phyloP scores from a whole-genome alignment of 1,140 invertebrate genomes.

The Bombus sylvicola region DNA sequence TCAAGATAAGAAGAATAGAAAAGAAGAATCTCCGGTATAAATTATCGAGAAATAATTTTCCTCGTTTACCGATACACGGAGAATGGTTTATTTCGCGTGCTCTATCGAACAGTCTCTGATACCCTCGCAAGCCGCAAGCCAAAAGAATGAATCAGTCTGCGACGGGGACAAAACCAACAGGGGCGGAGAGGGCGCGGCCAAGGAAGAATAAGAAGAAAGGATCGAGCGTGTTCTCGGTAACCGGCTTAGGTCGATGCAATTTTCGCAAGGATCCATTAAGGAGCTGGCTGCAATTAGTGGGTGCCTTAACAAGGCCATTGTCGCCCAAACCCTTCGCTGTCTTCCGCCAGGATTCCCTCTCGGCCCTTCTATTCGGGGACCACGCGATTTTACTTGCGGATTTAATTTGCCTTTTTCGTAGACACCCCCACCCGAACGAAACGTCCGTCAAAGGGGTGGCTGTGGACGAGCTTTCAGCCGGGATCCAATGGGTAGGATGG shows the following conservation, averaged over 20 bases:
- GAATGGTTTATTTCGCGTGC: background rate
- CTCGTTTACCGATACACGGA: background rate
- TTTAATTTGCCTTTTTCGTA: slow-evolving; percentile 70
- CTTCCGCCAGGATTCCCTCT: background rate
- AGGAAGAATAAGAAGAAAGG: slow-evolving; percentile 17
- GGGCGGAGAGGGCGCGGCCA: too few relatives aligned
- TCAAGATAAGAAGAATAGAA: too few relatives aligned
- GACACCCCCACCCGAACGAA: slow-evolving; percentile 47
- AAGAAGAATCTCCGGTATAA: background rate
- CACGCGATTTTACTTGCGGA: slow-evolving; percentile 67
- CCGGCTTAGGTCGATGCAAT: slow-evolving; percentile 70
- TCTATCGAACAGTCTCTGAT: background rate
- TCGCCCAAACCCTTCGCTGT: slow-evolving; percentile 51
- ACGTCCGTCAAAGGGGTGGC: slow-evolving; percentile 64
- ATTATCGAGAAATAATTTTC: slow-evolving; percentile 4
- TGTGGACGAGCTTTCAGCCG: slow-evolving; percentile 42
- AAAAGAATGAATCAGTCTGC: background rate
- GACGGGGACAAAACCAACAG: slow-evolving; percentile 21
- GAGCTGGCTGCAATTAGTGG: slow-evolving; percentile 72
- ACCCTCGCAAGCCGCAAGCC: slow-evolving; percentile 19
- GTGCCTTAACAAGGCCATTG: slow-evolving; percentile 75
- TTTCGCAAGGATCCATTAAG: slow-evolving; percentile 75
- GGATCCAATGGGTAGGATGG: slow-evolving; percentile 1
- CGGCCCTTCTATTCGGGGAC: slow-evolving; percentile 10
- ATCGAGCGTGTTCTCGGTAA: slow-evolving; percentile 46